Base-by-base conservation (phyloP, 1,140 invertebrate genomes). In the Pseudachorutes palmiensis region DNA sequence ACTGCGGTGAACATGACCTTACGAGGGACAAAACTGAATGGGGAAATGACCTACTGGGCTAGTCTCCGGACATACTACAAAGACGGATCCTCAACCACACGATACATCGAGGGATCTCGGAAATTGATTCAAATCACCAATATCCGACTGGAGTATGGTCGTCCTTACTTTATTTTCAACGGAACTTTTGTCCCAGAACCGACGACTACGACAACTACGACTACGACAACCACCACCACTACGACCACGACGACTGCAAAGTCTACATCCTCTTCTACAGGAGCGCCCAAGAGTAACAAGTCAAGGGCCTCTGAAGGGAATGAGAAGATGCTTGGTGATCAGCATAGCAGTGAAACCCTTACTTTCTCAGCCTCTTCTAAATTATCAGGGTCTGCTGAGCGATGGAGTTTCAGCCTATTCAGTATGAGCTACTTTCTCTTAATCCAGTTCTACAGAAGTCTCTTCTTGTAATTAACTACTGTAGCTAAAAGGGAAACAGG, bases 1-100 rank as follows among this genome's bases (percentile, higher is more conserved):
- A 73, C 72, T 1, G 72, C 60, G 19, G 61, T 73, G 16, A 73
- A 71, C 31, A 57, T 73, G n/a, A 73, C 70, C 3, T 33, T 73
- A 16, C 61, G 63, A 26, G 70, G 69, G 9, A 59, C 58, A 9
- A 59, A 33, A 5, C 26, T 67, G 12, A 65, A 68, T 26, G 72
- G 72, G 36, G 65, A 71, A 58, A 69, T 70, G 65, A 69, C 59
- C 48, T 73, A 69, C 65, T 69, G 62, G 62, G 67, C 69, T 14
- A 67, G 49, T 16, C 55, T 73, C 2, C 70, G 65, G 36, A 73
- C 72, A 24, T 36, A 32, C 22, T 73, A 51, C 51, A 73, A 73
- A 51, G 72, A 73, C 41, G 70, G 68, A 3, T 58, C 69, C 0
- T 67, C 45, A 16, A 32, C 67, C 16, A 69, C 66, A 5, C 61